Conservation (phyloP, 2,113 vertebrate species). For the Dryoscopus gambensis region DNA sequence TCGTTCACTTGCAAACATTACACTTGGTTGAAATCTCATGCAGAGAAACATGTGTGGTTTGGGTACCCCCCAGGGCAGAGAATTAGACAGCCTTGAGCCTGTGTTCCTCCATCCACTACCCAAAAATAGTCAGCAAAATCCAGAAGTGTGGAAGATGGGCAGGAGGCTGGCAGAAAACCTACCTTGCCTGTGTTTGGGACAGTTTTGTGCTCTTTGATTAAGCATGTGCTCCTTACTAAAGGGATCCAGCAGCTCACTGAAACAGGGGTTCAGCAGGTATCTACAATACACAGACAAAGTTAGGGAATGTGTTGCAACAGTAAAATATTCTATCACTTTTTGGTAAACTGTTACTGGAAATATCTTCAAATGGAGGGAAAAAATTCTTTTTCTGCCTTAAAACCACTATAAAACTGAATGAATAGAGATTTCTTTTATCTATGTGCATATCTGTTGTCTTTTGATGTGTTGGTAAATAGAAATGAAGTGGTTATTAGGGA, state of each 20-base stretch:
- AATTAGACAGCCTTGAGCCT: not conserved
- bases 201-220: not conserved
- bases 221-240: not conserved
- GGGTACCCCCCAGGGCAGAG: not conserved
- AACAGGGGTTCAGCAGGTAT: not conserved
- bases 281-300: not conserved
- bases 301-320: not conserved
- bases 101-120: not conserved
- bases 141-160: not conserved
- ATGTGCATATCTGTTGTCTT: slow-evolving; percentile 16
- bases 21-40: not conserved
- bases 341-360: not conserved
- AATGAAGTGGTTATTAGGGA: slow-evolving; percentile 52
- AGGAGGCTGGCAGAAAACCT: not conserved
- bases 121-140: not conserved
- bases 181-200: not conserved
- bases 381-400: slow-evolving; percentile 70
- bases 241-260: not conserved
- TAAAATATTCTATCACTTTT: not conserved
- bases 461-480: slow-evolving; percentile 39
- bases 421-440: slow-evolving; percentile 27
- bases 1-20: not conserved
- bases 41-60: not conserved
- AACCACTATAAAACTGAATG: slow-evolving; percentile 6
- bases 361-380: not conserved